Base-by-base conservation (phyloP, 2,888 invertebrate genomes). In the Ectemnius cavifrons region DNA sequence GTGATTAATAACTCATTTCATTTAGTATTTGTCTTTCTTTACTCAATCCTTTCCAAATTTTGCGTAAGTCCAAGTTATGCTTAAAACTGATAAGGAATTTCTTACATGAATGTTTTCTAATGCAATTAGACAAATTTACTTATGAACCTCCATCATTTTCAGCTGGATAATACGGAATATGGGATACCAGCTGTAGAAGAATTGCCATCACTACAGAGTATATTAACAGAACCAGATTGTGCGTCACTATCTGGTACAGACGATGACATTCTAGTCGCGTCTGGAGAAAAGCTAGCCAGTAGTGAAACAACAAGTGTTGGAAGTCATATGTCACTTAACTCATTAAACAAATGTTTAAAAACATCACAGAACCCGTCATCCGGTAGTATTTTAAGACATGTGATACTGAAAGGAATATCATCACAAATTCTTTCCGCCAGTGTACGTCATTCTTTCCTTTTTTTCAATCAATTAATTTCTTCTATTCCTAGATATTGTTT, bases 361-460 rank as follows among this genome's bases (percentile, higher is more conserved):
- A 89, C 91, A 8, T 85, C 89, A 11, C 92, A 92, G 77, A 80
- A 89, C 45, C 85, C 89, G 16, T 88, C 91, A 0, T 92, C 92
- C 49, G 93, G 94, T 45, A 94, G 95, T 23, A 94, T 97, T 82
- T 91, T 97, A 84, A 93, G 95, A 64, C 96, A 96, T 89, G 94
- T 95, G 47, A 93, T 97, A 75, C 92, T 98, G 73, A 97, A 97
- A 90, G 97, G 97, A 77, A 94, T 98, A 64, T 97, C 98, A 3
- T 94, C 97, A 27, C 98, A 98, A 91, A 92, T 98, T 23, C 92
- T 94, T 77, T 97, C 97, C 72, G 98, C 98, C 60, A 94, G 95
- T 85, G 97, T 97, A 92, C 92, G 93, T 91, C 60, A 59, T 59
- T 66, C 49, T 62, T 56, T 4, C 8, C 20, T 52, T 49, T 57